Base-by-base conservation (phyloP, 2,113 vertebrate genomes). In the Tamias sibiricus region DNA sequence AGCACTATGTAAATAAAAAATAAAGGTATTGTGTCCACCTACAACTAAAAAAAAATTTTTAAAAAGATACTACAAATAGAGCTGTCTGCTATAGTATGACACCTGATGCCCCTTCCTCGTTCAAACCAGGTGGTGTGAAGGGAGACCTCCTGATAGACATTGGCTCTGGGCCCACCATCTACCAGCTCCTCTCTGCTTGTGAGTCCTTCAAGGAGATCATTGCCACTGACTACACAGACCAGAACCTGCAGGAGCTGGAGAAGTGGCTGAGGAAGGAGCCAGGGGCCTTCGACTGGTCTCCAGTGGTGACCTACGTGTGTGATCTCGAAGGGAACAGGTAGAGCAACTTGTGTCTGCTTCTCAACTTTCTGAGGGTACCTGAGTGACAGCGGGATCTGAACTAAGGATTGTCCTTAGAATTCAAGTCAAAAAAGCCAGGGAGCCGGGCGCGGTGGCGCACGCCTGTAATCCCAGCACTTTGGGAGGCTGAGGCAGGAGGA, bases 321-420 rank as follows among this genome's bases (percentile, higher is more conserved):
- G 96, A 98, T 30, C 90, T 98, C 22, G 98, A 99, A 80, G 98
- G 98, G 1, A 95, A 98, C 95, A 98, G 98, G 98, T 98, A 97
- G 57, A 59, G 32, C 26, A 24, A 40, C 12, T 12, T 12, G 5
- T 59, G n/a, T 42, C n/a, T 66, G 16, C 35, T 68, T 93, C 44
- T 54, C 6, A 28, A 57, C 87, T 87, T 87, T 79, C 57, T 49
- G 17, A 84, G 16, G 76, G 75, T 13, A 42, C 37, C 62, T 49
- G 22, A 54, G 69, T 22, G 37, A 72, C 19, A 35, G 75, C 37
- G 72, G 26, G 35, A 89, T 95, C 14, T 62, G 26, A 95, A 42
- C 28, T 44, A 77, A 90, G 17, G 92, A 49, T 77, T 66, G 40
- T 59, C 52, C 12, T 49, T 82, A 24, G 28, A 42, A 87, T 84